phyloP scores from a whole-genome alignment of 2,888 invertebrate species.

The Drosophila tripunctata region DNA sequence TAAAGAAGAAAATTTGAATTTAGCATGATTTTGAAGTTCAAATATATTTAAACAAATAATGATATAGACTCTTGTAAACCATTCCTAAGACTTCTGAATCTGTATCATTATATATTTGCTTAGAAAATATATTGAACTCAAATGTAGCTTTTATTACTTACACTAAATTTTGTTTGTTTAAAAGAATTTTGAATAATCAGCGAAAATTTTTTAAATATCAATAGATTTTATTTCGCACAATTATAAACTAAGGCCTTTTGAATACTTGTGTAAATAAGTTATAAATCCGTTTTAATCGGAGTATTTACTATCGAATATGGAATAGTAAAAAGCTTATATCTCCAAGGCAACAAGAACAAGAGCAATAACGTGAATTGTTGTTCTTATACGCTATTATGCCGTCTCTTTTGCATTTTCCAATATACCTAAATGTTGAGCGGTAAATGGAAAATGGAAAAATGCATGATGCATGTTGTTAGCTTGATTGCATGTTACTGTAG shows the following conservation, averaged over 20 bases:
- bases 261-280: conserved; percentile 1
- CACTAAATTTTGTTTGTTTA: background rate
- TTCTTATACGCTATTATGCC: background rate
- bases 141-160: too few relatives aligned
- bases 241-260: background rate
- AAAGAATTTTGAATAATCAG: too few relatives aligned
- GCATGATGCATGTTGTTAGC: conserved; percentile 12
- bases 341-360: conserved; percentile 2
- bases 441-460: conserved; percentile 29
- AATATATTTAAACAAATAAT: background rate
- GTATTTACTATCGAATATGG: background rate
- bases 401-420: conserved; percentile 9
- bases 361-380: conserved; percentile 7
- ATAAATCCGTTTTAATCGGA: background rate
- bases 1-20: background rate
- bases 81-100: background rate
- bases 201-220: background rate
- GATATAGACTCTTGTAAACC: background rate
- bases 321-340: background rate
- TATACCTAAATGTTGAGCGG: conserved; percentile 11
- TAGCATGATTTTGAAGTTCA: background rate
- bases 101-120: background rate
- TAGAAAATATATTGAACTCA: too few relatives aligned
- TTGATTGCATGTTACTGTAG: conserved; percentile 22
- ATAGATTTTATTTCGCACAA: background rate